Percentiles rank a stretch among this genome's conserved stretches.
Evolutionary conservation across 2,113 vertebrate species (phyloP).

Genomic region (Thamnaconus septentrionalis): DNA sequence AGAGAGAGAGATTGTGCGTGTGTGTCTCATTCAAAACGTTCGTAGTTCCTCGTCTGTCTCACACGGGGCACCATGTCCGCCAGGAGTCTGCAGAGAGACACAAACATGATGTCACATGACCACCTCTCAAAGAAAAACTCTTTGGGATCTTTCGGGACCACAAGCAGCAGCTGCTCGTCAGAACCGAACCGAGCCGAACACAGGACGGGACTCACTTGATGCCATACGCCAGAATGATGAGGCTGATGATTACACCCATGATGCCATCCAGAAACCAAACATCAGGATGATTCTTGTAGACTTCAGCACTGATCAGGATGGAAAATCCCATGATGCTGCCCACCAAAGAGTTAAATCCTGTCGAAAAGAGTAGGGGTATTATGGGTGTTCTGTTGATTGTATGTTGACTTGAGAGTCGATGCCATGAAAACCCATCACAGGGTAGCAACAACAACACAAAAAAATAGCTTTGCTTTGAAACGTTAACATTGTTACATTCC

Average conservation of each 20-base stretch:
- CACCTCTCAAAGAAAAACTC: too few relatives aligned
- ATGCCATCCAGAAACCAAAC: conserved; percentile 96
- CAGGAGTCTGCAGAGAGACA: conserved; percentile 80
- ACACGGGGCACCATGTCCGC: conserved; percentile 91
- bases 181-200: too few relatives aligned
- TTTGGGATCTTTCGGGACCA: too few relatives aligned
- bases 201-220: conserved; percentile 84
- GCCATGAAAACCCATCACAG: too few relatives aligned
- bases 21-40: conserved; percentile 90
- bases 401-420: not conserved
- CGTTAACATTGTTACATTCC: too few relatives aligned
- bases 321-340: conserved; percentile 97
- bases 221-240: conserved; percentile 94
- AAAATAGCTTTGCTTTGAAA: too few relatives aligned
- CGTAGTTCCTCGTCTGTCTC: conserved; percentile 92
- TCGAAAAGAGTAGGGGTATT: conserved; percentile 20
- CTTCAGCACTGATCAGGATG: conserved; percentile 94
- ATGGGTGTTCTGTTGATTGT: not conserved
- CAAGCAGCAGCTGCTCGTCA: too few relatives aligned
- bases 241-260: conserved; percentile 90
- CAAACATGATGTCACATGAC: not conserved
- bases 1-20: not conserved
- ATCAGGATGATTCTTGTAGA: conserved; percentile 86
- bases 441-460: too few relatives aligned
- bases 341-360: conserved; percentile 96